Conservation (phyloP, 2,888 invertebrate species). For the Parnassius smintheus region DNA sequence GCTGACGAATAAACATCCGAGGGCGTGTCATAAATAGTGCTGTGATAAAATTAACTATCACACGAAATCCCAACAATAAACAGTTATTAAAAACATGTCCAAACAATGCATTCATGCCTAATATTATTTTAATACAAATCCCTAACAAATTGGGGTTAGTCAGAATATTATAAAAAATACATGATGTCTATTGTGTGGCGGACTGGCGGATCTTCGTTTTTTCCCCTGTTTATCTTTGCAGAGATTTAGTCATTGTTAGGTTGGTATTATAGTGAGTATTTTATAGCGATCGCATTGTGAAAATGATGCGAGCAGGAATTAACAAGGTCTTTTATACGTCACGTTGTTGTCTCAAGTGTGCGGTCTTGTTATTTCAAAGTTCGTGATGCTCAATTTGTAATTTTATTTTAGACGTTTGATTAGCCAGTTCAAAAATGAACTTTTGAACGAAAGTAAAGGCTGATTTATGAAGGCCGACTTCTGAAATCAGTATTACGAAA, state of each 20-base stretch:
- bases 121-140: slow-evolving; percentile 39
- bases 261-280: slow-evolving; percentile 28
- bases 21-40: slow-evolving; percentile 24
- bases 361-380: slow-evolving; percentile 24
- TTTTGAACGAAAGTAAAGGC: background rate
- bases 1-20: slow-evolving; percentile 5
- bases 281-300: slow-evolving; percentile 30
- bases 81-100: slow-evolving; percentile 35
- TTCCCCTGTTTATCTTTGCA: slow-evolving; percentile 34
- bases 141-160: slow-evolving; percentile 34
- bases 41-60: slow-evolving; percentile 23
- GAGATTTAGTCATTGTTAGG: slow-evolving; percentile 35
- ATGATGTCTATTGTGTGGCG: slow-evolving; percentile 26
- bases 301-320: slow-evolving; percentile 30
- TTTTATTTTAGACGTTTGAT: slow-evolving; percentile 9
- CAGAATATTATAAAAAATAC: slow-evolving; percentile 30
- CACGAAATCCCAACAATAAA: slow-evolving; percentile 36
- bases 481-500: too few relatives aligned
- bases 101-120: slow-evolving; percentile 32
- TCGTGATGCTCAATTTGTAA: slow-evolving; percentile 17
- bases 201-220: slow-evolving; percentile 30
- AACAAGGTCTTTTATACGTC: slow-evolving; percentile 26
- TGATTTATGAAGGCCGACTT: too few relatives aligned
- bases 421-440: slow-evolving; percentile 3
- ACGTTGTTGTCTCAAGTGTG: slow-evolving; percentile 33